phyloP scores from a whole-genome alignment of 2,888 invertebrate genomes.

The Dioctria rufipes region DNA sequence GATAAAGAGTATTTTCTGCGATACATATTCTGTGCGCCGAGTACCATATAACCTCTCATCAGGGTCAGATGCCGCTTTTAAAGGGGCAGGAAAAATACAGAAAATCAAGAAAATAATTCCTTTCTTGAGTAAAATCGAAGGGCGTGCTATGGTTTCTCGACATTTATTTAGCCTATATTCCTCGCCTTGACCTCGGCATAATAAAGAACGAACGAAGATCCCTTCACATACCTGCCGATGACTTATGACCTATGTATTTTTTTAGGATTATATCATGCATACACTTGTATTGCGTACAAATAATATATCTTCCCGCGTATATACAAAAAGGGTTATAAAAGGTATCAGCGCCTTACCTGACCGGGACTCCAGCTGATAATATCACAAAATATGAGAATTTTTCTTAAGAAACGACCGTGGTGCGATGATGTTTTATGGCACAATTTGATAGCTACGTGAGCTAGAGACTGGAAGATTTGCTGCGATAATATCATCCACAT shows the following conservation, averaged over 20 bases:
- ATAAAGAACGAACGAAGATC: neutral
- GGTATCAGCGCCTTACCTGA: constrained; percentile 16
- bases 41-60: constrained; percentile 39
- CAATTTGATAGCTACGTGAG: neutral
- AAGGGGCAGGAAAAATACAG: constrained; percentile 27
- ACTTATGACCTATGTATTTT: constrained; percentile 32
- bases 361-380: neutral
- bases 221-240: constrained; percentile 24
- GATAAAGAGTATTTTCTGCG: constrained; percentile 36
- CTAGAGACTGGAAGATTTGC: neutral
- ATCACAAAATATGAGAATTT: constrained; percentile 26
- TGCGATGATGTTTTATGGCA: constrained; percentile 3
- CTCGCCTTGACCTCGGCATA: neutral
- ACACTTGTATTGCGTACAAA: neutral
- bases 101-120: constrained; percentile 23
- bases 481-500: neutral
- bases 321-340: neutral
- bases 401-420: neutral
- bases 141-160: constrained; percentile 37
- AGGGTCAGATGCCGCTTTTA: constrained; percentile 34
- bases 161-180: constrained; percentile 16
- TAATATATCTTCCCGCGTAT: neutral
- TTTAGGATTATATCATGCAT: neutral
- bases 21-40: neutral
- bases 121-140: constrained; percentile 25